These are phyloP conservation scores for Mormyrus lacerda DNA, from an alignment of 2,113 vertebrate species.

Conservation along the genomic window DNA sequence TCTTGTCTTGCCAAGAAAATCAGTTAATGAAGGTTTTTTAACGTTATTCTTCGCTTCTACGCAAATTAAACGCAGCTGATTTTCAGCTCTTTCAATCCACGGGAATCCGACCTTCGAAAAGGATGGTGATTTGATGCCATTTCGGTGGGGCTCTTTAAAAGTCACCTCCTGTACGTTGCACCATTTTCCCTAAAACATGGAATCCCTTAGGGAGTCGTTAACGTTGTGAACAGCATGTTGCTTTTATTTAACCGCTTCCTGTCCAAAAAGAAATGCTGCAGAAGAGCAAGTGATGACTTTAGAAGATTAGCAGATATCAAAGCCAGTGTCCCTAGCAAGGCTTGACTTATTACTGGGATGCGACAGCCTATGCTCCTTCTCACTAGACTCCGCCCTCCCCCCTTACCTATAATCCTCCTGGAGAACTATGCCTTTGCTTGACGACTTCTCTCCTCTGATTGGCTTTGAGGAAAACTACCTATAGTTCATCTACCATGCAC, in stretches of 20 bases:
- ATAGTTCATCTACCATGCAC: not conserved
- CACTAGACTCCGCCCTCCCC: not conserved
- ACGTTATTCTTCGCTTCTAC: not conserved
- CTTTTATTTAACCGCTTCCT: not conserved
- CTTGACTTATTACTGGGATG: not conserved
- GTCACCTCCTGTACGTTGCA: not conserved
- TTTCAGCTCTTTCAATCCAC: not conserved
- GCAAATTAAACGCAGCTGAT: not conserved
- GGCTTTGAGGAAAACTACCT: not conserved
- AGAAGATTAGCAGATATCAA: not conserved
- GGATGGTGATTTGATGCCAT: not conserved
- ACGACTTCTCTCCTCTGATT: not conserved
- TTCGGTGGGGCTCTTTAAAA: not conserved
- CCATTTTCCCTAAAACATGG: not conserved
- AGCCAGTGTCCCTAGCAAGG: not conserved
- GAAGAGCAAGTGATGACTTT: not conserved
- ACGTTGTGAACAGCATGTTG: not conserved
- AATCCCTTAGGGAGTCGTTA: not conserved
- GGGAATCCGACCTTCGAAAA: not conserved
- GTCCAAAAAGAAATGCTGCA: not conserved
- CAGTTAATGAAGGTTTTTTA: not conserved
- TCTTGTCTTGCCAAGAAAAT: not conserved
- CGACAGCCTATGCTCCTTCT: too few relatives aligned
- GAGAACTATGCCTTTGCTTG: not conserved
- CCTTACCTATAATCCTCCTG: not conserved